These are phyloP conservation scores for Serrognathus titanus DNA, from an alignment of 2,888 invertebrate species.

Conservation along the genomic window DNA sequence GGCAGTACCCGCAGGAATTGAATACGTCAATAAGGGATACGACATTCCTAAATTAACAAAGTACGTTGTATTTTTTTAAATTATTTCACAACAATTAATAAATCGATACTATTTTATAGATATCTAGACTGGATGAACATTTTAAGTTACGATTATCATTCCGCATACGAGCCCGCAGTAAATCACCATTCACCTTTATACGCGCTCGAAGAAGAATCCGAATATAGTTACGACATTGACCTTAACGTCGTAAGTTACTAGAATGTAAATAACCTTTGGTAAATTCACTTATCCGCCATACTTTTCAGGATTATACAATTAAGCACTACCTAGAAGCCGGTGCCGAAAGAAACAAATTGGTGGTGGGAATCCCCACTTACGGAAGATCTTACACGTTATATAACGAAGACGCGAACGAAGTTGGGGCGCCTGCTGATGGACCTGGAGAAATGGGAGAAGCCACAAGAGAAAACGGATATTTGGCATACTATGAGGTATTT, in stretches of 20 bases:
- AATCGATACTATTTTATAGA: constrained; percentile 46
- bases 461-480: constrained; percentile 87
- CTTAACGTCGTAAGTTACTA: constrained; percentile 76
- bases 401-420: constrained; percentile 77
- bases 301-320: constrained; percentile 77
- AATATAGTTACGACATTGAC: constrained; percentile 84
- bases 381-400: constrained; percentile 87
- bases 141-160: constrained; percentile 88
- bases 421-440: constrained; percentile 87
- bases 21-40: constrained; percentile 91
- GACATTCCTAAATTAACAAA: constrained; percentile 83
- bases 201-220: constrained; percentile 75
- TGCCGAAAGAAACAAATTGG: constrained; percentile 74
- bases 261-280: neutral
- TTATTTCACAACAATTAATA: neutral
- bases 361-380: constrained; percentile 85
- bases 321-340: constrained; percentile 77
- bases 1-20: constrained; percentile 92
- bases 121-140: constrained; percentile 91
- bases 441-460: constrained; percentile 89
- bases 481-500: constrained; percentile 86
- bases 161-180: constrained; percentile 84
- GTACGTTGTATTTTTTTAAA: constrained; percentile 46
- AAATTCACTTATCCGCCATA: neutral
- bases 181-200: constrained; percentile 89